Evolutionary conservation across 1,140 invertebrate species (phyloP), one percentile per base, ranked within the genome.

Genomic region (Linepithema humile): DNA sequence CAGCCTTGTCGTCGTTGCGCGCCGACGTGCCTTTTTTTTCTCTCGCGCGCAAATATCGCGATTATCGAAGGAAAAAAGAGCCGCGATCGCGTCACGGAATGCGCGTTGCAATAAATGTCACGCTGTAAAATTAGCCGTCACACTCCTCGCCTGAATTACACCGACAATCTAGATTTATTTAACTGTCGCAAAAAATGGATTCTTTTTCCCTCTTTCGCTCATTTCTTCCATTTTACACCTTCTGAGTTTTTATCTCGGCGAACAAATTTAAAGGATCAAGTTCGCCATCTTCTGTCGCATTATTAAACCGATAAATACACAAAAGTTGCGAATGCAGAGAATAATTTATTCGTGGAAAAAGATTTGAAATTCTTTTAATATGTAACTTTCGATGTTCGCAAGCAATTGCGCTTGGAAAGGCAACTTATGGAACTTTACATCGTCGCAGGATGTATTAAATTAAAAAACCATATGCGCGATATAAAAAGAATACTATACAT

Each of bases 121-220:
- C 62, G 50, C 62, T 26, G 23, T 55, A 55, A 78, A 78, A 78
- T 78, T 78, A 55, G 62, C 62, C 62, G 45, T 69, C 57, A 23
- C 73, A 64, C n/a, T 9, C 12, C 53, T 20, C 57, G 73, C 12
- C 26, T 23, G 57, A 75, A 48, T 73, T 59, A 40, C 32, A n/a
- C 23, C n/a, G 50, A 6, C 32, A 53, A 7, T 35, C 48, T 23
- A 32, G 20, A 15, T 59, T 73, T 73, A 59, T 73, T 73, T 59
- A 40, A 59, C 48, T 72, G 48, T 53, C 45, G 53, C 15, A 40
- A n/a, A 72, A 53, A 72, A 15, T 15, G 55, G 7, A 55, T 50
- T 69, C 48, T 12, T 72, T 38, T 17, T 0, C 29, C 6, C 12
- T 26, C 4, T 9, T 40, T 6, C 5, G 10, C 12, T 38, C 17